Base-by-base conservation (phyloP, 2,113 vertebrate genomes). In the Corythornis cristatus region DNA sequence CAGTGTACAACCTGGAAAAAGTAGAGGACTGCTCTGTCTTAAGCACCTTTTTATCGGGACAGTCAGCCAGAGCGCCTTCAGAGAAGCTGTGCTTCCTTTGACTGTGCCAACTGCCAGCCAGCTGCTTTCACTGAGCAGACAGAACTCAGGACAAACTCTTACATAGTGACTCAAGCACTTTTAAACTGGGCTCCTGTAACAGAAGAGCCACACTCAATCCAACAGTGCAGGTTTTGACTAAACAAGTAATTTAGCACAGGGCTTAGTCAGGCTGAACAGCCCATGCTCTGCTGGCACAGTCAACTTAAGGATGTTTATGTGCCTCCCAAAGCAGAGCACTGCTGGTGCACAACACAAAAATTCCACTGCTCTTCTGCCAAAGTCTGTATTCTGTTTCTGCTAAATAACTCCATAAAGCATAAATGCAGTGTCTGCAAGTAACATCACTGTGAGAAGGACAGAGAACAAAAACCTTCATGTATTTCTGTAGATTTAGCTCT, bases 1-100 rank as follows among this genome's bases (percentile, higher is more conserved):
- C 84, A 0, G 93, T 99, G 6, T 96, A 97, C 48, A 97, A 96
- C 23, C 94, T 99, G 11, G 99, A 99, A 87, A 97, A 92, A 19
- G 73, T 98, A 56, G 94, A 97, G 33, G 98, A 98, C 37, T 98
- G 98, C n/a, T 97, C 98, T 6, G 26, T 91, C 12, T 60, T 99
- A 45, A 91, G 74, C 9, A 93, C 93, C 2, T 98, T 98, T 93
- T 97, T 99, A 73, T 98, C 97, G 75, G 97, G 97, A 48, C 91
- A 88, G 83, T 33, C 86, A n/a, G 29, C 61, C 6, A 66, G 70
- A 37, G 42, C 1, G 0, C 71, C 62, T 64, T 62, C 56, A 6
- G 57, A 67, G 86, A 79, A 60, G 33, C 50, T 37, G 8, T 2
- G 1, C 65, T 51, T 46, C 31, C 45, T 65, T 15, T 92, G 83